Percentiles rank a stretch among this genome's conserved stretches.
Conservation (phyloP, 2,888 invertebrate genomes). For the Metopia argyrocephala region DNA sequence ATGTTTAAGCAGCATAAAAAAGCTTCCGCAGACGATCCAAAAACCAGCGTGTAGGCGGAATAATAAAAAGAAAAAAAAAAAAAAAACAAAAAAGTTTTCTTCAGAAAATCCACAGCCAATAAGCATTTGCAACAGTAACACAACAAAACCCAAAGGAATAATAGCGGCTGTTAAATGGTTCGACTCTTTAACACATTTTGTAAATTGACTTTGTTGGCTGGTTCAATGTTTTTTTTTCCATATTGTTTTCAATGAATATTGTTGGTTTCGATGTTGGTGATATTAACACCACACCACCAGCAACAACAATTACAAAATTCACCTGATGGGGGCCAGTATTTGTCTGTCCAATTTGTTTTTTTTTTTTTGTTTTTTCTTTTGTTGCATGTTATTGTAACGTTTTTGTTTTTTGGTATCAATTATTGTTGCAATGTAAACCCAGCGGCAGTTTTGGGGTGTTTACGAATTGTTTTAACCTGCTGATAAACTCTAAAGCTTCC, state of each 20-base stretch:
- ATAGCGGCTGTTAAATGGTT: slow-evolving; percentile 61
- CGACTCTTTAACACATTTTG: slow-evolving; percentile 63
- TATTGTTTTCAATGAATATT: slow-evolving; percentile 20
- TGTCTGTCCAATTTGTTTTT: background rate
- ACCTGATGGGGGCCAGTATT: slow-evolving; percentile 48
- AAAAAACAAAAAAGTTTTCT: background rate
- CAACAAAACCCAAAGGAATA: background rate
- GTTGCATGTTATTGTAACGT: slow-evolving; percentile 14
- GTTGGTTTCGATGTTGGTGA: slow-evolving; percentile 55
- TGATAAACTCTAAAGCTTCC: slow-evolving; percentile 63
- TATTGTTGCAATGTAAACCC: slow-evolving; percentile 58
- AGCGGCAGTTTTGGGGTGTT: slow-evolving; percentile 67
- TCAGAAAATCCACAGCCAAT: background rate
- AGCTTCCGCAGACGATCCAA: slow-evolving; percentile 53
- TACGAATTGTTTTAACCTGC: slow-evolving; percentile 64
- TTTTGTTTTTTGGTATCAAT: slow-evolving; percentile 23
- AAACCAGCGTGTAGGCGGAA: slow-evolving; percentile 68
- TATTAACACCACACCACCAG: slow-evolving; percentile 56
- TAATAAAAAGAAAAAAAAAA: slow-evolving; percentile 16
- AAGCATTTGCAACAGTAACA: no score
- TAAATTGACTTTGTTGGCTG: slow-evolving; percentile 47
- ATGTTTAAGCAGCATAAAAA: slow-evolving; percentile 52
- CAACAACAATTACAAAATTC: slow-evolving; percentile 59
- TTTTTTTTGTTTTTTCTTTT: background rate
- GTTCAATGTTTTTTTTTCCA: background rate